A percentile compares a stretch with the other conserved stretches of the same genome.
Conservation (phyloP, 2,797 vertebrate genomes). For the Sebastes minor region DNA sequence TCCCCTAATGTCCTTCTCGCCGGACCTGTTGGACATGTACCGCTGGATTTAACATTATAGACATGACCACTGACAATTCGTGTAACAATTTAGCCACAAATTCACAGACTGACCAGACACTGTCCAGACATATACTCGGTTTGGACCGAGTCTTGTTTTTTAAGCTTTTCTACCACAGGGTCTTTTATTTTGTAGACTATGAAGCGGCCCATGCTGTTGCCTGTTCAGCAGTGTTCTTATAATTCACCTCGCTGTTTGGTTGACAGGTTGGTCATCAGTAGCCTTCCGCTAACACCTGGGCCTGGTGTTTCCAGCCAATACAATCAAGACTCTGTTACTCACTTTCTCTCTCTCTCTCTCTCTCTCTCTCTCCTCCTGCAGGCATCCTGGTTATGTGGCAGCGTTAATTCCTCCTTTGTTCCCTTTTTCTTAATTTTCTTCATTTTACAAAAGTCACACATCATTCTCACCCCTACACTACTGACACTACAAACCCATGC, state of each 20-base stretch:
- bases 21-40: too few species aligned
- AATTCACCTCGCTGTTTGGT: not conserved
- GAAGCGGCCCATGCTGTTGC: not conserved
- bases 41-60: too few species aligned
- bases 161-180: not conserved
- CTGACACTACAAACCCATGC: not conserved
- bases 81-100: too few species aligned
- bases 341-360: too few species aligned
- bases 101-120: too few species aligned
- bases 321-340: not conserved
- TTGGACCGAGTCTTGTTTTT: not conserved
- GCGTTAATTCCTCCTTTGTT: not conserved
- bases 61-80: too few species aligned
- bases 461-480: not conserved
- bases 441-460: not conserved
- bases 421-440: not conserved
- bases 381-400: not conserved
- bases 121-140: too few species aligned
- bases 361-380: not conserved
- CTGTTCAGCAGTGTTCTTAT: not conserved
- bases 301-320: not conserved
- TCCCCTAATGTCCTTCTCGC: too few species aligned
- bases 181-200: not conserved
- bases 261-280: not conserved
- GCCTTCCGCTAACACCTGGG: not conserved